phyloP scores from a whole-genome alignment of 2,113 vertebrate genomes.

The Otolemur garnettii region DNA sequence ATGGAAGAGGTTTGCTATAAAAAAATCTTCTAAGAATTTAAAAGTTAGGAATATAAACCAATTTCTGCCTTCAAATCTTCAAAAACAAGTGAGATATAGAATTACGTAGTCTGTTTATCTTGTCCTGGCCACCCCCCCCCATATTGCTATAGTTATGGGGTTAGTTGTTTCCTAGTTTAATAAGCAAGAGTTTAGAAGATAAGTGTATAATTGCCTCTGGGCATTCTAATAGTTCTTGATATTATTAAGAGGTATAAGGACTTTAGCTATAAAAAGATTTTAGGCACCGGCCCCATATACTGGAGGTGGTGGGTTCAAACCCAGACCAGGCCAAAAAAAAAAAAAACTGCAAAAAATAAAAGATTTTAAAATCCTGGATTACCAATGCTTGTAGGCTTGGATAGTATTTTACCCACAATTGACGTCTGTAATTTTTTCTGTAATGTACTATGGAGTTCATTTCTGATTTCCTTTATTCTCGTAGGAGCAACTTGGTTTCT shows the following conservation, averaged over 20 bases:
- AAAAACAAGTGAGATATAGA: background rate
- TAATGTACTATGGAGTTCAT: background rate
- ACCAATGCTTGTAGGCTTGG: background rate
- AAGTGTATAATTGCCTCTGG: background rate
- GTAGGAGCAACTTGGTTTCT: background rate
- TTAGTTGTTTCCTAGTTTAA: background rate
- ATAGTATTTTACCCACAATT: background rate
- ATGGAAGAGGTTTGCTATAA: background rate
- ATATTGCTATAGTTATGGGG: background rate
- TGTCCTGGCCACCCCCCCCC: too few species aligned
- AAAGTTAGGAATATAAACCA: conserved; percentile 24
- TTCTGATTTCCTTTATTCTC: background rate
- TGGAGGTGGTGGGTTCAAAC: too few species aligned
- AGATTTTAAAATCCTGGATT: background rate
- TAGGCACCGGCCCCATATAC: background rate
- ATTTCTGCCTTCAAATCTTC: background rate
- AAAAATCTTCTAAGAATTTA: background rate
- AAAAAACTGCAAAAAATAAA: background rate
- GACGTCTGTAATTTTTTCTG: background rate
- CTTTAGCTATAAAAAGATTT: conserved; percentile 13
- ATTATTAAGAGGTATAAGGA: background rate
- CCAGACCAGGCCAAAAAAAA: too few species aligned
- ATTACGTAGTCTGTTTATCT: background rate
- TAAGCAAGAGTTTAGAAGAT: background rate
- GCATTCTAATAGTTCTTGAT: background rate